Evolutionary conservation across 2,113 vertebrate species (phyloP), one percentile per base, ranked within the genome.

Genomic region (Caloenas nicobarica): DNA sequence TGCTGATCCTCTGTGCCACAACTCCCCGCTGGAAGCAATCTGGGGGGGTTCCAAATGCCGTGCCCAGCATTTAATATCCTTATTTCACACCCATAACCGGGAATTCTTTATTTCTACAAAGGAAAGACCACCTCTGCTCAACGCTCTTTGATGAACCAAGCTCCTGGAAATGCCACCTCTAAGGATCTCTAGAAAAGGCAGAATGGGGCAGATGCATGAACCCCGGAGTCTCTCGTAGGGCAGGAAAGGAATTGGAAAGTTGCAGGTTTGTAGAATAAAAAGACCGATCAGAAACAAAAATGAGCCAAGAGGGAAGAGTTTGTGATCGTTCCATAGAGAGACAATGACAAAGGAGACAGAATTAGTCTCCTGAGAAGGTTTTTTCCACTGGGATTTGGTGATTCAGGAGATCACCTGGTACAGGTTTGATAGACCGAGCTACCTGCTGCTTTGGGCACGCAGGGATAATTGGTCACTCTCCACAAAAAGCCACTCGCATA

Each of bases 21-120:
- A 11, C 7, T 54, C 70, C 62, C 54, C 79, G 40, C 53, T 93
- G 89, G 88, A 96, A 96, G 90, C 62, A 88, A 92, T 69, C 87
- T 65, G 23, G 1, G 71, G 22, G 13, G 13, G 16, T 53, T 18
- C 17, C 17, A 89, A 93, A 94, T 50, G 48, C 60, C 53, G 29
- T 19, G 31, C 81, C 62, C 70, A 93, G 60, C n/a, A 51, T 15
- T 87, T 90, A 72, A 91, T 92, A 95, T 76, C 73, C 46, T 81
- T 76, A 28, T 86, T 89, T 95, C 51, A 57, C 46, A 93, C 38
- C 62, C 57, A 25, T 56, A 78, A 74, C 6, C 70, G 90, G 46
- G 25, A 57, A 62, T 76, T 95, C 42, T 89, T 83, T 92, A 62
- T 86, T 91, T 90, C 90, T 91, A 88, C 88, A 90, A 84, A 85